Percentiles rank a stretch among this genome's conserved stretches.
These are phyloP conservation scores for Atrina japonica DNA, from an alignment of 2,888 invertebrate genomes.

Conservation along the genomic window DNA sequence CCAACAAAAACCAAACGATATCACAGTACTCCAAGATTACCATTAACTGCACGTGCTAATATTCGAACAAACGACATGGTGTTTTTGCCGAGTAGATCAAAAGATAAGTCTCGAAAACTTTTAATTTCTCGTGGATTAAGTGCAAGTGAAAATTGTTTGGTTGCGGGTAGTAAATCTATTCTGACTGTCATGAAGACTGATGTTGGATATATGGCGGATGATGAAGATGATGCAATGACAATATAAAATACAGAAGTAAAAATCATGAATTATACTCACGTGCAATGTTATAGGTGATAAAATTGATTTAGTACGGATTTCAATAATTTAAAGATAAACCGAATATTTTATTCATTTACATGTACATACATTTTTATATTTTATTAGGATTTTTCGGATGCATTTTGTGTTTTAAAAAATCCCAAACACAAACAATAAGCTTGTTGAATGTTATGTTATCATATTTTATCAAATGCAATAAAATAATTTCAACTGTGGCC, in stretches of 20 bases:
- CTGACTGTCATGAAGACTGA: not conserved
- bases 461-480: no score
- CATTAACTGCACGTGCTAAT: not conserved
- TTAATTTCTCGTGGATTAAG: conserved; percentile 36
- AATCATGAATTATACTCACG: no score
- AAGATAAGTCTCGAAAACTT: conserved; percentile 33
- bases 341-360: no score
- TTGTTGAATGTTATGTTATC: no score
- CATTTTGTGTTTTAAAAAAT: no score
- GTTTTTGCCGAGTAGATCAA: conserved; percentile 29
- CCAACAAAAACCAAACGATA: conserved; percentile 66
- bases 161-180: conserved; percentile 28
- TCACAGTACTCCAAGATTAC: conserved; percentile 17
- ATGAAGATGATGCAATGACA: conserved; percentile 46
- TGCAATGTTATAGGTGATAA: no score
- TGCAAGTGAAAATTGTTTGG: conserved; percentile 44
- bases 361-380: no score
- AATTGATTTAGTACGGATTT: no score
- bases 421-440: no score
- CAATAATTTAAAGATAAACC: no score
- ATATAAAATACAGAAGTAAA: conserved; percentile 26
- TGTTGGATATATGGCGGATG: not conserved
- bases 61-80: not conserved
- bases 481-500: no score
- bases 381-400: no score